Evolutionary conservation across 2,888 invertebrate genomes (phyloP).

Genomic region (Philereme vetulata): DNA sequence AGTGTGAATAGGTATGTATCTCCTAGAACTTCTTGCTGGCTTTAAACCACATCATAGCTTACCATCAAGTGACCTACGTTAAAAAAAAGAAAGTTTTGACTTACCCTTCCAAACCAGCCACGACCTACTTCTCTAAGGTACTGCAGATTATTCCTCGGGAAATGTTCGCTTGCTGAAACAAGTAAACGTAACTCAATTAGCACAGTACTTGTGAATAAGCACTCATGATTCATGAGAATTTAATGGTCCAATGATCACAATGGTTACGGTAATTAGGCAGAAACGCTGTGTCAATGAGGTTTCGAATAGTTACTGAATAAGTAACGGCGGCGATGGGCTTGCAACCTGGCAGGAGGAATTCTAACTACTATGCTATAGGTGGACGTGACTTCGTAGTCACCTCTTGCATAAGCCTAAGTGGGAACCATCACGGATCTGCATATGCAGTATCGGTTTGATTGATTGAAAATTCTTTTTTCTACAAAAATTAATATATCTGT

Average conservation of each 20-base stretch:
- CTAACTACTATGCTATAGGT: no score
- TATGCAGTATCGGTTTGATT: no score
- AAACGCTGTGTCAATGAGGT: conserved; percentile 22
- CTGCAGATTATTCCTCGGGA: conserved; percentile 90
- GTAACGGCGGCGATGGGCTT: neutral
- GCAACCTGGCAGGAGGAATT: no score
- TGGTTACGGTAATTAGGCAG: conserved; percentile 38
- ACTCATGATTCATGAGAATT: conserved; percentile 49
- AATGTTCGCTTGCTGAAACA: conserved; percentile 78
- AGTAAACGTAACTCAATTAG: conserved; percentile 35
- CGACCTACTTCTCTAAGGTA: conserved; percentile 92
- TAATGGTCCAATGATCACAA: conserved; percentile 50
- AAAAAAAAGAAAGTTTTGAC: conserved; percentile 22
- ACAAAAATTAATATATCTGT: no score
- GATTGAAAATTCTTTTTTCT: no score
- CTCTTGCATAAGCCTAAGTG: no score
- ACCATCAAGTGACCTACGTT: no score
- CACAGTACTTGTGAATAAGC: conserved; percentile 24
- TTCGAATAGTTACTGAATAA: conserved; percentile 5
- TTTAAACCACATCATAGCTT: no score
- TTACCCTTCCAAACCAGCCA: conserved; percentile 93
- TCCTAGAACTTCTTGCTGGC: no score
- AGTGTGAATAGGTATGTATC: no score
- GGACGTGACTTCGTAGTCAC: no score
- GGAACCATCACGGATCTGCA: no score